Evolutionary conservation across 2,113 vertebrate genomes (phyloP), one percentile per base, ranked within the genome.

Genomic region (Arenaria interpres): DNA sequence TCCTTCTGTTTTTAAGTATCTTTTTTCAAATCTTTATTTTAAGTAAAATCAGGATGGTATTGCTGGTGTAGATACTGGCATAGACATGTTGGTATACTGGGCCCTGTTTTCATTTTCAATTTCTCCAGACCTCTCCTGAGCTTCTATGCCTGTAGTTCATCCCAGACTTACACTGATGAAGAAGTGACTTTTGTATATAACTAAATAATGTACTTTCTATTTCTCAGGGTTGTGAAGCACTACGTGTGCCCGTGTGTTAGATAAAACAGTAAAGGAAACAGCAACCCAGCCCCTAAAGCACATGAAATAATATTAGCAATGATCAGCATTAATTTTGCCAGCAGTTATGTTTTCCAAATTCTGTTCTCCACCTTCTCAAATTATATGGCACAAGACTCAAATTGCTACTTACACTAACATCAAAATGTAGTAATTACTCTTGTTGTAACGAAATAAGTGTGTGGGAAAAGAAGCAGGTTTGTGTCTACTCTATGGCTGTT

Each of bases 281-380:
- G 33, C 17, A 63, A 33, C 24, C 25, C 28, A 62, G 3, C 5
- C 30, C 56, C 28, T 30, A 94, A 89, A 15, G 41, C 66, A 69
- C 8, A 17, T 78, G 69, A 72, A 93, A 81, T 57, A 86, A 66
- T 85, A 76, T 84, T 89, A 71, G 14, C 30, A 83, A 19, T 53
- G 74, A 89, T 91, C 81, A 92, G 51, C 74, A 64, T 82, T 79
- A 72, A 78, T 96, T 91, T 81, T 64, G 57, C 60, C 64, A 79
- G 81, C 33, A 53, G 62, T 82, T 87, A 72, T 21, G 39, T 87
- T 89, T 94, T 81, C 77, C 69, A 89, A 82, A 94, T 93, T 82
- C 14, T 53, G 16, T 64, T 91, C 77, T 85, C 35, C 56, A 76
- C 82, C 84, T 96, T 82, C 80, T 85, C 43, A 82, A 78, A 87